Base-by-base conservation (phyloP, 2,113 vertebrate genomes). In the Athene noctua region DNA sequence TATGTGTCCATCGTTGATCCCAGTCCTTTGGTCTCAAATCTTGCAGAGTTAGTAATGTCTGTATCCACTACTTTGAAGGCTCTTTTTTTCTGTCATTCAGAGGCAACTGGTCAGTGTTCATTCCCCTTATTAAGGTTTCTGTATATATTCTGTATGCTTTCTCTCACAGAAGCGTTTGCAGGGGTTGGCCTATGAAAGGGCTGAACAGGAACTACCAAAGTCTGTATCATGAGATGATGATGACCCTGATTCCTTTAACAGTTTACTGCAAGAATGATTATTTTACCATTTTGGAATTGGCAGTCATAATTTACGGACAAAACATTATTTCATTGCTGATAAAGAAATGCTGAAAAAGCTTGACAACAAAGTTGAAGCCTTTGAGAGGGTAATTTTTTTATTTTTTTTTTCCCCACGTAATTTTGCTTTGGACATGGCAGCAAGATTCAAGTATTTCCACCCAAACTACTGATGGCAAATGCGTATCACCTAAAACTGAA, bases 31-130 rank as follows among this genome's bases (percentile, higher is more conserved):
- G 61, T 96, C 61, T 36, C 73, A 85, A 65, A 91, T 91, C 94
- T 95, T 94, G 94, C 94, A 61, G 89, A 59, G 59, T 92, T 95
- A 63, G 57, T 90, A 27, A 65, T 95, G 93, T 95, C 91, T 91
- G 4, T 87, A 51, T 91, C 91, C 80, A 29, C 68, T 72, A 42
- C 91, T 92, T 87, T 70, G 94, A 92, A 95, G 80, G 73, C 84
- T 84, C 89, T 78, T 47, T 34, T 61, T 46, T 15, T 40, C 52
- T 59, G 18, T 16, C 47, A 27, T 68, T 34, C 68, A 36, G 59
- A 29, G 57, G 57, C 40, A 49, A 3, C 75, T 77, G 55, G 12
- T 91, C 70, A 26, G 44, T 7, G 26, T 67, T 90, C 47, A 21
- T 91, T 93, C 42, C 30, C 6, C 36, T 47, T 67, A 47, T 47